A percentile compares a stretch with the other conserved stretches of the same genome.
These are phyloP conservation scores for Sminthurides bifidus DNA, from an alignment of 1,140 invertebrate species.

Conservation along the genomic window DNA sequence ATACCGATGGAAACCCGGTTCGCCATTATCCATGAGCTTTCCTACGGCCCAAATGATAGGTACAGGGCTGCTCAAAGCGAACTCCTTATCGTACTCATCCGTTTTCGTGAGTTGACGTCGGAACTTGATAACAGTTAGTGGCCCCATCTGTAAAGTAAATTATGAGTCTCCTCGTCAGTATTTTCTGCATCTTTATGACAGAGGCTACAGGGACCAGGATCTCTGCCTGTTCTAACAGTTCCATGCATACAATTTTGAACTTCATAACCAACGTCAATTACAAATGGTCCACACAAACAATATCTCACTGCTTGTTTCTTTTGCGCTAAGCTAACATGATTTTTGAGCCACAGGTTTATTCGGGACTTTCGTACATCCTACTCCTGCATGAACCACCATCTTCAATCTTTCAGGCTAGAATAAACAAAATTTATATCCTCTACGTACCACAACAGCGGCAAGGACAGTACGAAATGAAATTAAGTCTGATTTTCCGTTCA, in stretches of 20 bases:
- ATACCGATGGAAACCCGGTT: slow-evolving; percentile 70
- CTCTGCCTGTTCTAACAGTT: too few relatives aligned
- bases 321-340: too few relatives aligned
- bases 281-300: not conserved
- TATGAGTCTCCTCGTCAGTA: not conserved
- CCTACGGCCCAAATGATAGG: slow-evolving; percentile 74
- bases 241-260: too few relatives aligned
- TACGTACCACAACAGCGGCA: too few relatives aligned
- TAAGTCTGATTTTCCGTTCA: too few relatives aligned
- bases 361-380: too few relatives aligned
- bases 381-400: too few relatives aligned
- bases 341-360: too few relatives aligned
- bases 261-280: not conserved
- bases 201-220: not conserved
- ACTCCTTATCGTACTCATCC: slow-evolving; percentile 27
- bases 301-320: not conserved
- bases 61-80: slow-evolving; percentile 44
- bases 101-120: slow-evolving; percentile 23
- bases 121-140: slow-evolving; percentile 23
- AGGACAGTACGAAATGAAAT: too few relatives aligned
- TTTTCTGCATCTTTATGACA: not conserved
- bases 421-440: too few relatives aligned
- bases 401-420: too few relatives aligned
- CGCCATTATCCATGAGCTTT: slow-evolving; percentile 57
- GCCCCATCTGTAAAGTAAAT: slow-evolving; percentile 5